Evolutionary conservation across 2,113 vertebrate species (phyloP), one percentile per base, ranked within the genome.

Genomic region (Chionomys nivalis): DNA sequence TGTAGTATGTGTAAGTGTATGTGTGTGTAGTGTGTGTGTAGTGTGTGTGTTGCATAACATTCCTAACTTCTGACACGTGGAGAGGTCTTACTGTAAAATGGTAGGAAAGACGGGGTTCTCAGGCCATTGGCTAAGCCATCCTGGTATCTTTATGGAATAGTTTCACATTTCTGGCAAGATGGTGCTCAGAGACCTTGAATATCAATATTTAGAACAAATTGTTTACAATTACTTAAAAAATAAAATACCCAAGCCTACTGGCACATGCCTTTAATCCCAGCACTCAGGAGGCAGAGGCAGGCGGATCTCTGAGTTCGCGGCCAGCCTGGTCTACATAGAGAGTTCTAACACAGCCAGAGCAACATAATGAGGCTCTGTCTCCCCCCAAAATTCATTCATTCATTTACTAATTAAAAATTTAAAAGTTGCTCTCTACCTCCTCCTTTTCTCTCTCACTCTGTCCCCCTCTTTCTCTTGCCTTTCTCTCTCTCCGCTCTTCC

Each of bases 141-240:
- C 28, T 7, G 5, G 19, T 77, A 65, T 89, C 33, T n/a, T 36
- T n/a, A 31, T 33, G 28, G 33, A 87, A 23, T 61, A 19, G 2
- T 31, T 96, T 68, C 47, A 0, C 39, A 55, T 72, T 72, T 42
- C 66, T 58, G 72, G 39, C 68, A 61, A 87, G 26, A 33, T 49
- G 12, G 42, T 94, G 19, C 26, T 68, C 39, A 58, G 26, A 93
- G 66, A 5, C 66, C 52, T 52, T 76, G 58, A 76, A 87, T 70
- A 24, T 73, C 89, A 16, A 26, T 17, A 23, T 93, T 91, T 94
- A 63, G 66, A 90, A 81, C 13, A 89, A 93, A 90, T 44, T 28
- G 63, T 83, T 76, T 49, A 86, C 55, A 33, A 0, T 8, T 44
- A 36, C 14, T 63, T 33, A 68, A 66, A 33, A 85, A 65, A 42